Percentiles rank a stretch among this genome's conserved stretches.
These are phyloP conservation scores for Rhodinocichla rosea DNA, from an alignment of 2,113 vertebrate genomes.

Conservation along the genomic window DNA sequence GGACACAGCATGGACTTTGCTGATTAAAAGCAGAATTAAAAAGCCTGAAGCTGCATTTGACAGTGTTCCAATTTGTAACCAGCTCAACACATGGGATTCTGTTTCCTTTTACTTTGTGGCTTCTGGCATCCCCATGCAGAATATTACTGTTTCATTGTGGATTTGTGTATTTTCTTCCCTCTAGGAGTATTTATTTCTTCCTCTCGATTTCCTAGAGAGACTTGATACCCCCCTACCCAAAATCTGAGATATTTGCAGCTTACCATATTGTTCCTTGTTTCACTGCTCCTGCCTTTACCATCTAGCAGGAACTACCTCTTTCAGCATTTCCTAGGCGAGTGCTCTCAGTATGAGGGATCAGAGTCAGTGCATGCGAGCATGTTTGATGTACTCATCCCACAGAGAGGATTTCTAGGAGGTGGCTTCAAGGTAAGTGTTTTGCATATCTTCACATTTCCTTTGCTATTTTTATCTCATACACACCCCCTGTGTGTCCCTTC, in stretches of 20 bases:
- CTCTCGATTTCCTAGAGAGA: background rate
- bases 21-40: constrained; percentile 45
- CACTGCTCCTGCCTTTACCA: background rate
- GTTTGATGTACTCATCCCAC: background rate
- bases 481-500: background rate
- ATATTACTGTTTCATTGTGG: background rate
- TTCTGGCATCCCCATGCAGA: background rate
- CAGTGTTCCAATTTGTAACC: background rate
- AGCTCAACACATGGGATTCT: background rate
- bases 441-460: background rate
- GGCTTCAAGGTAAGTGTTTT: background rate
- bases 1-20: background rate
- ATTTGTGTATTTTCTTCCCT: fast-evolving
- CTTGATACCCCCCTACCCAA: background rate
- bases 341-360: background rate
- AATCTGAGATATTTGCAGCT: background rate
- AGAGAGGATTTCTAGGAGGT: background rate
- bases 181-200: background rate
- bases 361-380: background rate
- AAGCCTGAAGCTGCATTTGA: constrained; percentile 13
- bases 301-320: background rate
- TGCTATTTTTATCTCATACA: background rate
- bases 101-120: background rate
- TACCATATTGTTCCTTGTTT: background rate
- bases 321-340: background rate